Conservation (phyloP, 2,113 vertebrate species). For the Barnardius zonarius region DNA sequence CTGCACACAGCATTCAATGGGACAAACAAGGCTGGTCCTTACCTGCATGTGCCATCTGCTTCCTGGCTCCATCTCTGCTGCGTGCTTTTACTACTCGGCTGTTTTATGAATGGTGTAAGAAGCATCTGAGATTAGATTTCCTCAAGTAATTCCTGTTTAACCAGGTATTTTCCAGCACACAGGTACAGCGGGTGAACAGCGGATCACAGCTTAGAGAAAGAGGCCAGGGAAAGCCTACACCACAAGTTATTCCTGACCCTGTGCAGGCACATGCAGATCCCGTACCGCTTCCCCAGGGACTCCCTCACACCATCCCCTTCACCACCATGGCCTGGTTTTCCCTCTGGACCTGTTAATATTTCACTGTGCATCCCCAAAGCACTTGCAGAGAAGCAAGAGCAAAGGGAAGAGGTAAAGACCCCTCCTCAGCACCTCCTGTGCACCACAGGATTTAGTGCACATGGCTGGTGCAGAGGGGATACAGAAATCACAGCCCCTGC, state of each 20-base stretch:
- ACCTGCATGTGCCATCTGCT: neutral
- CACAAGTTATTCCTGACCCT: rapidly evolving
- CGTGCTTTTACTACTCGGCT: neutral
- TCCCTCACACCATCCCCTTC: neutral
- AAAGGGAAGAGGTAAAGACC: neutral
- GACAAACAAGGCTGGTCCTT: neutral
- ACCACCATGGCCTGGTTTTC: rapidly evolving
- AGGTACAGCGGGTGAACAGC: neutral
- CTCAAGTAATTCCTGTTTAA: neutral
- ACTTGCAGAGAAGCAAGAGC: neutral
- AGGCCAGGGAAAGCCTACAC: neutral
- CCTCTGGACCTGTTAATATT: neutral
- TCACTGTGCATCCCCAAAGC: neutral
- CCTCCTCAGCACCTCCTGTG: neutral
- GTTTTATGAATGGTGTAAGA: neutral
- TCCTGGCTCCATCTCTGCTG: rapidly evolving
- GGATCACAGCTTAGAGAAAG: too few species aligned
- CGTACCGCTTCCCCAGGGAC: rapidly evolving
- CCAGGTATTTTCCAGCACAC: neutral
- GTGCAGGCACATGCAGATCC: rapidly evolving
- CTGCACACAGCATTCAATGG: neutral
- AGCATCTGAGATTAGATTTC: neutral
- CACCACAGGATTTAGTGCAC: too few species aligned
- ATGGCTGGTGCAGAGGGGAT: too few species aligned
- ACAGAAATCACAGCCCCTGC: neutral